phyloP scores from a whole-genome alignment of 2,888 invertebrate species.

The Melanotus villosus region DNA sequence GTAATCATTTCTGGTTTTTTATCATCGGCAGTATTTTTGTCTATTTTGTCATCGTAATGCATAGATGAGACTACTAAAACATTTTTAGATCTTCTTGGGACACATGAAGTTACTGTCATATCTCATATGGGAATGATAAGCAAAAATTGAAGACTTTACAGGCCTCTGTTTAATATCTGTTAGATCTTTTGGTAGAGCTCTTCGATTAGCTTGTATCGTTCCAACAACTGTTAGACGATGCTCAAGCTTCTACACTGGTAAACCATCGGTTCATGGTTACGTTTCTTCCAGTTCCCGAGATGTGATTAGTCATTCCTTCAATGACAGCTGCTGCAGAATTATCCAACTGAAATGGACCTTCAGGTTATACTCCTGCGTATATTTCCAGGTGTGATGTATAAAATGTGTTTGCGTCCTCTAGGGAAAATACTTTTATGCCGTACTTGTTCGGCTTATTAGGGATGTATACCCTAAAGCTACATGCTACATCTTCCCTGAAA shows the following conservation, averaged over 20 bases:
- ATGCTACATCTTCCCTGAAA: constrained; percentile 7
- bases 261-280: constrained; percentile 29
- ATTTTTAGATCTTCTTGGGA: constrained; percentile 22
- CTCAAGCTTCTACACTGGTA: constrained; percentile 15
- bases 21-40: not conserved
- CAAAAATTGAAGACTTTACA: constrained; percentile 23
- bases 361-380: constrained; percentile 36
- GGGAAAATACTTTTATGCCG: constrained; percentile 38
- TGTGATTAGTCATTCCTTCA: constrained; percentile 22
- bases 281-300: constrained; percentile 26
- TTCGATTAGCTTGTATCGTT: constrained; percentile 11
- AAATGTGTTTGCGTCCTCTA: constrained; percentile 44
- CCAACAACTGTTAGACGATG: constrained; percentile 18
- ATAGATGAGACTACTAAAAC: constrained; percentile 16
- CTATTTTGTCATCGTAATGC: constrained; percentile 13
- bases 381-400: constrained; percentile 44
- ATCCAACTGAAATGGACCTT: constrained; percentile 35
- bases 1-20: constrained; percentile 19
- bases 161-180: not conserved
- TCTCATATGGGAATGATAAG: constrained; percentile 8
- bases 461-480: constrained; percentile 33
- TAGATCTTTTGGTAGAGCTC: not conserved
- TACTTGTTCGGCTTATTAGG: constrained; percentile 39
- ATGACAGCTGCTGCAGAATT: constrained; percentile 21
- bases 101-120: constrained; percentile 11